A percentile compares a stretch with the other conserved stretches of the same genome.
phyloP scores from a whole-genome alignment of 2,113 vertebrate genomes.

The Tenebrosternarchus preto region DNA sequence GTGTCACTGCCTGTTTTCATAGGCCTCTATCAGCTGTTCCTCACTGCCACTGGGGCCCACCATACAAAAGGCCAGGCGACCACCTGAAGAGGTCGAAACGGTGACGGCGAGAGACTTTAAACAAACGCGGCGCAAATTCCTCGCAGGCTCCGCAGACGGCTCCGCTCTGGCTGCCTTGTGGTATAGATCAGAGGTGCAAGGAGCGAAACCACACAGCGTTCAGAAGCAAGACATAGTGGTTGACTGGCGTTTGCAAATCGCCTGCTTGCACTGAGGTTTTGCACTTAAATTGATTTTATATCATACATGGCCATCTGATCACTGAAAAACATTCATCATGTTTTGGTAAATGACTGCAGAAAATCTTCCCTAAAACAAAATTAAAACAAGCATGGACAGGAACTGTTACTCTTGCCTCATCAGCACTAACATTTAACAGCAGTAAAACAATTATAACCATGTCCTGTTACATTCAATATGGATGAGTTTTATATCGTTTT shows the following conservation, averaged over 20 bases:
- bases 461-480: too few relatives aligned
- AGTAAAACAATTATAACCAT: too few relatives aligned
- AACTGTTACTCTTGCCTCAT: too few relatives aligned
- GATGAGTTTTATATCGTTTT: too few relatives aligned
- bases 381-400: too few relatives aligned
- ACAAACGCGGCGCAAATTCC: slow-evolving; percentile 36
- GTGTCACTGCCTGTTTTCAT: slow-evolving; percentile 35
- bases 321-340: neutral
- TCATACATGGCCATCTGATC: neutral
- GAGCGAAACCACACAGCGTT: neutral
- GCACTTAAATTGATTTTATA: neutral
- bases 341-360: too few relatives aligned
- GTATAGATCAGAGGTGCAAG: slow-evolving; percentile 1
- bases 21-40: slow-evolving; percentile 47
- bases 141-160: slow-evolving; percentile 8
- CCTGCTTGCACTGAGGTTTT: neutral
- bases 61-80: slow-evolving; percentile 26
- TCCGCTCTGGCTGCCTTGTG: neutral
- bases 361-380: too few relatives aligned
- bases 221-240: neutral
- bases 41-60: slow-evolving; percentile 32
- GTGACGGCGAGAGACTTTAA: slow-evolving; percentile 19
- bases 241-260: too few relatives aligned
- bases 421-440: too few relatives aligned
- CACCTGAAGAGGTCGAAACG: slow-evolving; percentile 35